Percentiles rank a stretch among this genome's conserved stretches.
Conservation (phyloP, 2,113 vertebrate genomes). For the Dryoscopus gambensis region DNA sequence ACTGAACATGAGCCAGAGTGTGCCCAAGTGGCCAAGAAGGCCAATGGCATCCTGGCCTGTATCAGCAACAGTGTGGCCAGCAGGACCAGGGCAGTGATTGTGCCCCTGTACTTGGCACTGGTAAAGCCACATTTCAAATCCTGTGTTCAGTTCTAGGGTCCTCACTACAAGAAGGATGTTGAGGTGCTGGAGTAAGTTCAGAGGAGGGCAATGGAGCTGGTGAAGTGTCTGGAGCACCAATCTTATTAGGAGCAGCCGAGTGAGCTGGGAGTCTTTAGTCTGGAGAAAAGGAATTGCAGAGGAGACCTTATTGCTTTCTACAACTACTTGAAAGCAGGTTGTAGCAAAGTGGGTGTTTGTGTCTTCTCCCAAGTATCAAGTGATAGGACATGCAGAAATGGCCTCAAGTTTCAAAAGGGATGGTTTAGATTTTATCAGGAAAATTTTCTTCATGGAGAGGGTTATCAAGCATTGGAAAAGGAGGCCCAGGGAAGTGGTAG, state of each 20-base stretch:
- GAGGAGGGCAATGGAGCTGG: background rate
- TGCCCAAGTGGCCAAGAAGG: background rate
- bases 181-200: background rate
- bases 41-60: background rate
- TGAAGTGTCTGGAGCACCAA: background rate
- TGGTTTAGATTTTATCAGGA: background rate
- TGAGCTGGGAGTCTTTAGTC: background rate
- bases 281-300: background rate
- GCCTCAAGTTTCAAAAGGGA: background rate
- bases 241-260: background rate
- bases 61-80: background rate
- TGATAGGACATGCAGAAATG: background rate
- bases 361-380: background rate
- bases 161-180: background rate
- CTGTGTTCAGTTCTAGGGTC: rapidly evolving
- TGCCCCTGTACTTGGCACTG: rapidly evolving
- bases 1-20: background rate
- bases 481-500: background rate
- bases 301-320: background rate
- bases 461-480: background rate
- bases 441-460: background rate
- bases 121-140: rapidly evolving
- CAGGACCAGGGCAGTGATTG: background rate
- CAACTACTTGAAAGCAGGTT: background rate
- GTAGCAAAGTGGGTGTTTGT: background rate